Evolutionary conservation across 2,888 invertebrate genomes (phyloP).

Genomic region (Drosophila affinis): DNA sequence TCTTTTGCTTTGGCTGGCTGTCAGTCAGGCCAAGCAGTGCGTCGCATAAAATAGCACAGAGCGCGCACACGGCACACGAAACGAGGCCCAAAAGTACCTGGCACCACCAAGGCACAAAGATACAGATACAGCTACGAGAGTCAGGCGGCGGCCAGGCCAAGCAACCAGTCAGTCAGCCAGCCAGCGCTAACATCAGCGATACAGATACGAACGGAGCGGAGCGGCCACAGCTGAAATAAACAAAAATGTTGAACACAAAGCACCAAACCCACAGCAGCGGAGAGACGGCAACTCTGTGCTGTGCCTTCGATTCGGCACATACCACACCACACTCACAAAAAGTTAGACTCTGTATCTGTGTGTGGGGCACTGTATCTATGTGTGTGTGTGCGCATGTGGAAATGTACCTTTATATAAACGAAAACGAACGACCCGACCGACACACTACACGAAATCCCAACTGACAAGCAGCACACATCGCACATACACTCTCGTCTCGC

Average conservation of each 20-base stretch:
- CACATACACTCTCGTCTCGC: conserved; percentile 34
- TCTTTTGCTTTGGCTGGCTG: conserved; percentile 41
- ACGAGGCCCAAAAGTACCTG: conserved; percentile 77
- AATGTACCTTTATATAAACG: conserved; percentile 78
- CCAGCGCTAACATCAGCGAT: conserved; percentile 50
- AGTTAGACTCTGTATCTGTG: conserved; percentile 11
- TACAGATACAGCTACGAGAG: conserved; percentile 39
- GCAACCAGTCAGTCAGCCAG: conserved; percentile 49
- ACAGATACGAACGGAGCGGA: conserved; percentile 56
- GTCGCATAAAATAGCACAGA: conserved; percentile 78
- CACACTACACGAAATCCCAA: conserved; percentile 80
- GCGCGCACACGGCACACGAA: conserved; percentile 48
- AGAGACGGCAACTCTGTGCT: conserved; percentile 54
- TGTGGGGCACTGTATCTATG: conserved; percentile 14
- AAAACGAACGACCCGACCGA: conserved; percentile 62
- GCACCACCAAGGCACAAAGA: conserved; percentile 56
- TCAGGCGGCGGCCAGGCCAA: conserved; percentile 65
- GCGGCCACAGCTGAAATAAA: conserved; percentile 72
- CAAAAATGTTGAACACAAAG: conserved; percentile 79
- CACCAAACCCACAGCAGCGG: conserved; percentile 35
- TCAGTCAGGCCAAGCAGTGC: conserved; percentile 63
- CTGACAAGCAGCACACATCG: conserved; percentile 72
- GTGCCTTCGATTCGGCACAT: conserved; percentile 61
- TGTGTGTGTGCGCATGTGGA: conserved; percentile 59
- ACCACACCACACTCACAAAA: conserved; percentile 52